phyloP scores from a whole-genome alignment of 2,797 vertebrate species.

The Sebastes ruberrimus region DNA sequence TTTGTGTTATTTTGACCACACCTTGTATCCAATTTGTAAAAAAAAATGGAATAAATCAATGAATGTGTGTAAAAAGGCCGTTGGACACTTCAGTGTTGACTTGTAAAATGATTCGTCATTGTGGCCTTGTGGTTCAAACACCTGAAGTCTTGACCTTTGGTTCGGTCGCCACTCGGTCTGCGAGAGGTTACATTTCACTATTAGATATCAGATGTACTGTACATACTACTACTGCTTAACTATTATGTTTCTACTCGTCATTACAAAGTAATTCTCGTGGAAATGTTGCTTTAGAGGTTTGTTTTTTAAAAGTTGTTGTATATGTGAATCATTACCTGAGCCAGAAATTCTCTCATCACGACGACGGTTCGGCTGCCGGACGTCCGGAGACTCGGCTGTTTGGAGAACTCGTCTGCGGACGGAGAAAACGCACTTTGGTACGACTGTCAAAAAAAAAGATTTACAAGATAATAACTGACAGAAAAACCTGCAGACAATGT shows the following conservation, averaged over 20 bases:
- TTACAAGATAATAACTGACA: neutral
- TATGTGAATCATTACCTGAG: conserved; percentile 63
- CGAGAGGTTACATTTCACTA: conserved; percentile 2
- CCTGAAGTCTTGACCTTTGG: conserved; percentile 2
- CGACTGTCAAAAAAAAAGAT: too few relatives aligned
- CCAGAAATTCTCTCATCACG: conserved; percentile 17
- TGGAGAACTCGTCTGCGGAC: neutral
- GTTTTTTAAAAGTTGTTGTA: conserved; percentile 54
- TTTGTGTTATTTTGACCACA: conserved; percentile 17
- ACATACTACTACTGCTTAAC: conserved; percentile 69
- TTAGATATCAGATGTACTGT: conserved; percentile 66
- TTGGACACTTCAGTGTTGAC: conserved; percentile 1
- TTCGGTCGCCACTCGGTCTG: neutral
- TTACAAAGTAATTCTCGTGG: conserved; percentile 61
- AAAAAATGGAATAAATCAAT: neutral
- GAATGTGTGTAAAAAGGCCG: conserved; percentile 21
- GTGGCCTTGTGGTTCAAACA: conserved; percentile 53
- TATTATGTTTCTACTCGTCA: conserved; percentile 62
- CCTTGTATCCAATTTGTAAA: neutral
- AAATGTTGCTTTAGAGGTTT: conserved; percentile 58
- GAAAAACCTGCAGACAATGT: conserved; percentile 13
- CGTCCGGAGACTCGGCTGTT: neutral
- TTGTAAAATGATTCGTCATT: conserved; percentile 17
- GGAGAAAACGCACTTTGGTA: conserved; percentile 46
- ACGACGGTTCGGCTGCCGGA: neutral